These are phyloP conservation scores for Alosa sapidissima DNA, from an alignment of 2,797 vertebrate genomes.

Conservation along the genomic window DNA sequence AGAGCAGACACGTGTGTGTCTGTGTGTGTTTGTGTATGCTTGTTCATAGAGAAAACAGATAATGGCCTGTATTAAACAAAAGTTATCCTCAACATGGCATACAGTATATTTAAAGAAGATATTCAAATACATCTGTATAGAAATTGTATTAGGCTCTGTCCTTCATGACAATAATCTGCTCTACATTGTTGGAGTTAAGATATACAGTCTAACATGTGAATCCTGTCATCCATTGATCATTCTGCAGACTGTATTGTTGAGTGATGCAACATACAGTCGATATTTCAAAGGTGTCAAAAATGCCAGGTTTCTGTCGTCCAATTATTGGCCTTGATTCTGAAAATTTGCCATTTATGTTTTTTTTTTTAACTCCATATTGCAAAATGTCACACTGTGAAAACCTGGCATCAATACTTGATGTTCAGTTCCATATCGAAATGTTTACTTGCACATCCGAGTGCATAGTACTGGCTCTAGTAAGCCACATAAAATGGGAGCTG, in stretches of 20 bases:
- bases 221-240: not conserved
- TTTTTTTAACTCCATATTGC: not conserved
- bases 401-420: not conserved
- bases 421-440: not conserved
- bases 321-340: not conserved
- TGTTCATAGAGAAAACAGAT: not conserved
- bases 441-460: not conserved
- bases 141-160: not conserved
- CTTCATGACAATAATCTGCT: not conserved
- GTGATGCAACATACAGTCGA: not conserved
- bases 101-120: not conserved
- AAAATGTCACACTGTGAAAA: not conserved
- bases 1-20: not conserved
- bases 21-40: not conserved
- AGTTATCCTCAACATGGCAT: not conserved
- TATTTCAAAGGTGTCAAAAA: not conserved
- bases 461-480: not conserved
- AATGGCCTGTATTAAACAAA: not conserved
- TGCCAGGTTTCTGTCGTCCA: not conserved
- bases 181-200: not conserved
- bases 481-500: not conserved
- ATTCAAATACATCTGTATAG: not conserved
- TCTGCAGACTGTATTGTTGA: not conserved
- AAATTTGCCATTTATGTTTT: not conserved
- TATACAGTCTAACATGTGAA: constrained; percentile 1